A percentile compares a stretch with the other conserved stretches of the same genome.
Evolutionary conservation across 2,797 vertebrate genomes (phyloP).

Genomic region (Taeniopygia guttata): DNA sequence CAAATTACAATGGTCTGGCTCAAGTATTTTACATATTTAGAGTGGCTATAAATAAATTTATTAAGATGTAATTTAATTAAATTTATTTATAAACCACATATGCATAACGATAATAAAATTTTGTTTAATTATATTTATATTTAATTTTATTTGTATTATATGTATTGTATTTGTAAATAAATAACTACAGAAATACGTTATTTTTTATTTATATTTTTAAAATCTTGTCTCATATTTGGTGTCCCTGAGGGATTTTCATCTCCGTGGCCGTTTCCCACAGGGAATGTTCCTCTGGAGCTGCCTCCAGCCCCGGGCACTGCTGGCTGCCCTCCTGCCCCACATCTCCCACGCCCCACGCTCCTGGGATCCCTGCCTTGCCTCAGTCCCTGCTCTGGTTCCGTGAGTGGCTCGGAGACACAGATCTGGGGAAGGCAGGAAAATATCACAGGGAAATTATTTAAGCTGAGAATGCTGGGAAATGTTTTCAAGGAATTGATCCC

Average conservation of each 20-base stretch:
- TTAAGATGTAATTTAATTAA: not conserved
- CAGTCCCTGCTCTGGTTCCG: not conserved
- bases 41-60: not conserved
- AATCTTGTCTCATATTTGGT: fast-evolving
- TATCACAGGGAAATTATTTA: not conserved
- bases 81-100: too few species aligned
- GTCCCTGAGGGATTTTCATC: not conserved
- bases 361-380: not conserved
- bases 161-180: not conserved
- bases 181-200: too few species aligned
- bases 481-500: not conserved
- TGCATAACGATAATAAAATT: too few species aligned
- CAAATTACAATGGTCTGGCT: not conserved
- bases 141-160: not conserved
- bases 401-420: not conserved
- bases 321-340: not conserved
- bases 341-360: fast-evolving
- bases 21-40: not conserved
- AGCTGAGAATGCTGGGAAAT: not conserved
- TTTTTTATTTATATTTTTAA: not conserved
- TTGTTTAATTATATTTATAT: not conserved
- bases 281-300: not conserved
- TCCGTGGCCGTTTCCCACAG: not conserved
- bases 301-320: not conserved
- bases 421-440: not conserved